A percentile compares a stretch with the other conserved stretches of the same genome.
phyloP scores from a whole-genome alignment of 1,140 invertebrate genomes.

The Antheraea mylitta region DNA sequence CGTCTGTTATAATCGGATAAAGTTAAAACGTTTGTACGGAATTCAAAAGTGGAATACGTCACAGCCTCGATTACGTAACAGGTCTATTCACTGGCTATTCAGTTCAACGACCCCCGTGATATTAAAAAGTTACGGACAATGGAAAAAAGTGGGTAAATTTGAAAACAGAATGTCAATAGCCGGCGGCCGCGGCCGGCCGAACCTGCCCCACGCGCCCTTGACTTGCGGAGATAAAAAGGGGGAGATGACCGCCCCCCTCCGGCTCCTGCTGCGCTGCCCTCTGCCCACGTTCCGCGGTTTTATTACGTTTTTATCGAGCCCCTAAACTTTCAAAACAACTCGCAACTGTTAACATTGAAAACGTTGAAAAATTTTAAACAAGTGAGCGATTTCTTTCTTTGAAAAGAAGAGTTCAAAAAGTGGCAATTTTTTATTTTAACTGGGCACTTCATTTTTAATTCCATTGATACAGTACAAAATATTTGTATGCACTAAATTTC shows the following conservation, averaged over 20 bases:
- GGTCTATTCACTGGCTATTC: conserved; percentile 46
- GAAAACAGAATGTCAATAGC: conserved; percentile 76
- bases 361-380: not conserved
- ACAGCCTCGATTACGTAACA: conserved; percentile 35
- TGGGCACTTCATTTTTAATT: too few species aligned
- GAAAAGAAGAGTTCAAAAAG: not conserved
- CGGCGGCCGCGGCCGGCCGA: conserved; percentile 67
- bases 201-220: conserved; percentile 76
- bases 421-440: not conserved
- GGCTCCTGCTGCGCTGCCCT: conserved; percentile 29
- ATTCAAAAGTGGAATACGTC: conserved; percentile 24
- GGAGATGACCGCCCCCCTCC: conserved; percentile 58
- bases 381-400: not conserved
- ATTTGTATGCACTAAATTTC: too few species aligned
- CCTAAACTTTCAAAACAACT: conserved; percentile 40
- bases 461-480: too few species aligned
- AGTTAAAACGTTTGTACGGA: not conserved
- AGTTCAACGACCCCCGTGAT: conserved; percentile 54
- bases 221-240: conserved; percentile 69
- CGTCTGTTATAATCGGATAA: too few species aligned
- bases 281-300: conserved; percentile 39
- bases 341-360: conserved; percentile 15
- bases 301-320: conserved; percentile 44
- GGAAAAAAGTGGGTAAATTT: conserved; percentile 72
- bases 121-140: conserved; percentile 75